Percentiles rank a stretch among this genome's conserved stretches.
Conservation (phyloP, 2,797 vertebrate species). For the Hypotaenidia okinawae region DNA sequence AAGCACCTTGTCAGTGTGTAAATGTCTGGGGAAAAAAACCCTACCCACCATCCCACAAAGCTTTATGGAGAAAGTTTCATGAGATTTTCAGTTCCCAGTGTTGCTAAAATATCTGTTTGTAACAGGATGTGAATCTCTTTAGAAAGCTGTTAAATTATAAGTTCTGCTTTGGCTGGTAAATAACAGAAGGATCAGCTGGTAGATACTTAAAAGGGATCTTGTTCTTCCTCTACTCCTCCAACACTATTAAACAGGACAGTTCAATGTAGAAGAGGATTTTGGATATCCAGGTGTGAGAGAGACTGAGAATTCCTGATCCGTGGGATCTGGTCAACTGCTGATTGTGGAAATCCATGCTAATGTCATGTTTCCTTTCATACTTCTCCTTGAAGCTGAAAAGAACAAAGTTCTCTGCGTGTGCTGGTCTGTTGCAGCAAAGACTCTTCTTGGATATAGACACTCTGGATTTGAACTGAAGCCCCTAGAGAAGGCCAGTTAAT, state of each 20-base stretch:
- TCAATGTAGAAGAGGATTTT: not conserved
- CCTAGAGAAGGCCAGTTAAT: conserved; percentile 18
- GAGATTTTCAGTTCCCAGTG: not conserved
- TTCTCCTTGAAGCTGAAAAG: not conserved
- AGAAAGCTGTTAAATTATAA: not conserved
- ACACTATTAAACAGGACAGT: not conserved
- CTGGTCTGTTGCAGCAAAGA: not conserved
- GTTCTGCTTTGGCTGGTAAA: not conserved
- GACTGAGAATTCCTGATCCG: not conserved
- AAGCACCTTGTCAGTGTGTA: not conserved
- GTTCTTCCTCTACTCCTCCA: not conserved
- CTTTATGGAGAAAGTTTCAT: not conserved
- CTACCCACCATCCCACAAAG: not conserved
- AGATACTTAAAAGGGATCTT: not conserved
- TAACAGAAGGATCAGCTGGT: not conserved
- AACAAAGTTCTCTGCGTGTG: not conserved
- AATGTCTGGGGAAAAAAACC: not conserved
- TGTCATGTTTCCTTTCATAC: not conserved
- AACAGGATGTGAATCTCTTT: not conserved
- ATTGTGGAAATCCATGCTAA: not conserved
- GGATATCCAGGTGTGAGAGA: not conserved
- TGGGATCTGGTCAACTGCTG: not conserved
- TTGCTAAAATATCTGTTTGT: not conserved
- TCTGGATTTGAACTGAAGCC: conserved; percentile 2
- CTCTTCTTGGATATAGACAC: not conserved